These are phyloP conservation scores for Pogona vitticeps DNA, from an alignment of 2,113 vertebrate species.

Conservation along the genomic window DNA sequence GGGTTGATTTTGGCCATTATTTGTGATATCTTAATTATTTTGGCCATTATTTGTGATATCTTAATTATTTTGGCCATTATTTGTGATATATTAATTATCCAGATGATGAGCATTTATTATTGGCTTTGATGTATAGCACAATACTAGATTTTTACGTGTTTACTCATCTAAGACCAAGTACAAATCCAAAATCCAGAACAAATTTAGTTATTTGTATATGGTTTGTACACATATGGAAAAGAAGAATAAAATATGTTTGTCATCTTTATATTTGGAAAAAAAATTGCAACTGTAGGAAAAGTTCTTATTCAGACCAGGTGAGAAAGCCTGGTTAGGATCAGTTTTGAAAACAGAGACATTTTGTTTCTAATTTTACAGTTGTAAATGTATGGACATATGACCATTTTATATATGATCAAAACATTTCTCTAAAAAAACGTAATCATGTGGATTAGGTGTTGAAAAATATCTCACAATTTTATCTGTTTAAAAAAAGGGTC, in stretches of 20 bases:
- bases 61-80: too few relatives aligned
- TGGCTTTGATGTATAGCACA: constrained; percentile 23
- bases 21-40: too few relatives aligned
- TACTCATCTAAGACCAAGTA: neutral
- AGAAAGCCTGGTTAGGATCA: neutral
- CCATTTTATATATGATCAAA: neutral
- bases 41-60: too few relatives aligned
- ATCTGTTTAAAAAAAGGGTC: neutral
- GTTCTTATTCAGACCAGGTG: neutral
- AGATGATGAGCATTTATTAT: constrained; percentile 18
- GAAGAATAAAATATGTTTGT: constrained; percentile 24
- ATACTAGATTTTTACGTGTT: constrained; percentile 19
- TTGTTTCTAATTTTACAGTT: neutral
- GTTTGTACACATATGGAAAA: neutral
- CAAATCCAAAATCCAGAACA: constrained; percentile 18
- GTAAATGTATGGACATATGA: neutral
- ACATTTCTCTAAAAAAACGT: neutral
- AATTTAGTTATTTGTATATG: constrained; percentile 3
- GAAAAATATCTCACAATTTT: fast-evolving
- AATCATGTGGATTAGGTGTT: too few relatives aligned
- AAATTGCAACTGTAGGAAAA: neutral
- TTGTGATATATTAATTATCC: neutral
- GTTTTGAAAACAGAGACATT: constrained; percentile 5
- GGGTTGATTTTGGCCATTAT: too few relatives aligned
- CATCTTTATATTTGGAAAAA: constrained; percentile 26